Base-by-base conservation (phyloP, 1,140 invertebrate genomes). In the Grapholita molesta region DNA sequence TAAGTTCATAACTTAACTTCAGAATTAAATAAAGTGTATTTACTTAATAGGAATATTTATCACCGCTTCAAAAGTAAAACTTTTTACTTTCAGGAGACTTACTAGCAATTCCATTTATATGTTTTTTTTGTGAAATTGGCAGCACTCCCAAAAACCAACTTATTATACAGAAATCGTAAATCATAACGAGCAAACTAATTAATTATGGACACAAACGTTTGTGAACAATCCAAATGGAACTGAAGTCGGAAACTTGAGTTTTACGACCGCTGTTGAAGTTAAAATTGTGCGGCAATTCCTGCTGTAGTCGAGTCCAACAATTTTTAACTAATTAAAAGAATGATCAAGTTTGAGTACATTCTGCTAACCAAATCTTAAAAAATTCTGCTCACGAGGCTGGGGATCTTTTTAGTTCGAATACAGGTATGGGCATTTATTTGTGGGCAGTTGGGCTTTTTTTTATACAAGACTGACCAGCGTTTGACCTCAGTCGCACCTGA, bases 1-100 rank as follows among this genome's bases (percentile, higher is more conserved):
- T n/a, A n/a, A n/a, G n/a, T n/a, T n/a, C n/a, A n/a, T n/a, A n/a
- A n/a, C n/a, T n/a, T 38, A 12, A 38, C 11, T 38, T 9, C 3
- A 9, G 33, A 9, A 33, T 11, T 12, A 38, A 38, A n/a, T 12
- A 3, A 38, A 38, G 33, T 38, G 28, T 30, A 30, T 30, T 3
- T 30, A 30, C 28, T 30, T 30, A 38, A 38, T 33, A 33, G 11
- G 12, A 38, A 15, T 38, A 70, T 70, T 72, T 48, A 48, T 48
- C 42, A 18, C 42, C 15, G 6, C 8, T 48, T 48, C 42, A 21
- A 21, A 48, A 48, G 18, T 48, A 48, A 61, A 61, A 61, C 25
- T 15, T 61, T 61, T 30, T 28, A 11, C 7, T 28, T 57, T 30
- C n/a, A 28, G 2, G 0, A 61, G n/a, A 28, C n/a, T 48, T 18